Evolutionary conservation across 2,888 invertebrate genomes (phyloP), one percentile per base, ranked within the genome.

Genomic region (Tryphoninae sp.): DNA sequence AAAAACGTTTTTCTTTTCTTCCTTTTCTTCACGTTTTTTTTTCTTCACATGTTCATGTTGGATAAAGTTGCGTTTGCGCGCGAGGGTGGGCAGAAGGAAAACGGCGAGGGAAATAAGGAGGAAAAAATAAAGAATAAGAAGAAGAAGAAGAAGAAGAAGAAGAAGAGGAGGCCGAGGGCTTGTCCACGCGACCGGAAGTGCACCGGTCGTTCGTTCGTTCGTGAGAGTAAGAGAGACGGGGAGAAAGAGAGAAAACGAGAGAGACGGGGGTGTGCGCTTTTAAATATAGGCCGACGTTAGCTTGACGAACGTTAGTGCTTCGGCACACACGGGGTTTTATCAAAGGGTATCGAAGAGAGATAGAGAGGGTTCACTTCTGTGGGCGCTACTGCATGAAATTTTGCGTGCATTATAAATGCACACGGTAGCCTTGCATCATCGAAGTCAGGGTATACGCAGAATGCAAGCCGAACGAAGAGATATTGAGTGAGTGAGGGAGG

Each of bases 381-480:
- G 72, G 84, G 78, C 89, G 88, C 83, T 85, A 88, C 87, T 89
- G 88, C 90, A 90, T 91, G 90, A 91, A 91, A 90, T 91, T 91
- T 91, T 89, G 90, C 91, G 89, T 89, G 89, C 89, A 90, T 90
- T 89, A 90, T 91, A 89, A 91, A 90, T 89, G 89, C 88, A 86
- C 87, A 85, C 86, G 82, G 80, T 79, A 79, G 78, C 81, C 78
- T 78, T 82, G 78, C 75, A 72, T 33, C 33, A 33, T 58, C 72
- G 42, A 51, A 78, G 73, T 16, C 33, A 61, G 58, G 40, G 67
- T 26, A 55, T 55, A 33, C 33, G 65, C 16, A 64, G 61, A 59
- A 45, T 61, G 72, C 62, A 71, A 67, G 42, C 76, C 78, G 64
- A 79, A 76, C 75, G 78, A 59, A 72, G 68, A 59, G 84, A 84